phyloP scores from a whole-genome alignment of 2,113 vertebrate species.

The Pteronura brasiliensis region DNA sequence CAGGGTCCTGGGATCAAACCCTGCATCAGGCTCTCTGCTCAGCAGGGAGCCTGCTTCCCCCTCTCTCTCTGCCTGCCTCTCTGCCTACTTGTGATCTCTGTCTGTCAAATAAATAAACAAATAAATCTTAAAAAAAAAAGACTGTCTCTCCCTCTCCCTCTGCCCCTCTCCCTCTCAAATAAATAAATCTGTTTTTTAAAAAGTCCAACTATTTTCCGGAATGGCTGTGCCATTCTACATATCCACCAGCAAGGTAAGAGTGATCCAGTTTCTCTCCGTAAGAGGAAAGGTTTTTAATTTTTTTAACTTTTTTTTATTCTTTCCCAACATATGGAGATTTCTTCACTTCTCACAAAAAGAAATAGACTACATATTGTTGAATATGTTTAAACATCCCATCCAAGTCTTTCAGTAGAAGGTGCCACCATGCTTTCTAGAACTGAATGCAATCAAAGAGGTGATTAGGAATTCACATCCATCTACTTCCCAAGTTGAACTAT shows the following conservation, averaged over 20 bases:
- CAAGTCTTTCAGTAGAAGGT: conserved; percentile 3
- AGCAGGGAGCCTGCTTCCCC: too few species aligned
- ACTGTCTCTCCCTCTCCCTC: not conserved
- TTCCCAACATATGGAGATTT: not conserved
- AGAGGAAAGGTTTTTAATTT: not conserved
- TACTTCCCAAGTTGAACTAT: not conserved
- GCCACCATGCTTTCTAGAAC: not conserved
- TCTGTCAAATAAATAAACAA: too few species aligned
- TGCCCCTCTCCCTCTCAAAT: not conserved
- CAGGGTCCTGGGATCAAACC: too few species aligned
- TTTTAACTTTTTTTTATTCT: not conserved
- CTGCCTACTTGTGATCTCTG: too few species aligned
- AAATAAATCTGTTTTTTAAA: not conserved
- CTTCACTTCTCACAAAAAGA: not conserved
- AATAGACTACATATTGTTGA: not conserved
- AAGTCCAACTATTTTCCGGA: not conserved
- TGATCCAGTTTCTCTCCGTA: not conserved
- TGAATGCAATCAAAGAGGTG: not conserved
- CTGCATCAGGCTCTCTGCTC: too few species aligned
- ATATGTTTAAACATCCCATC: not conserved
- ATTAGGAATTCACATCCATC: not conserved
- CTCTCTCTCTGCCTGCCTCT: too few species aligned
- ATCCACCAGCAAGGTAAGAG: not conserved
- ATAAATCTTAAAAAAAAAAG: not conserved
- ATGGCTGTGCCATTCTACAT: not conserved